Conservation (phyloP, 1,140 invertebrate species). For the Tribolium madens region DNA sequence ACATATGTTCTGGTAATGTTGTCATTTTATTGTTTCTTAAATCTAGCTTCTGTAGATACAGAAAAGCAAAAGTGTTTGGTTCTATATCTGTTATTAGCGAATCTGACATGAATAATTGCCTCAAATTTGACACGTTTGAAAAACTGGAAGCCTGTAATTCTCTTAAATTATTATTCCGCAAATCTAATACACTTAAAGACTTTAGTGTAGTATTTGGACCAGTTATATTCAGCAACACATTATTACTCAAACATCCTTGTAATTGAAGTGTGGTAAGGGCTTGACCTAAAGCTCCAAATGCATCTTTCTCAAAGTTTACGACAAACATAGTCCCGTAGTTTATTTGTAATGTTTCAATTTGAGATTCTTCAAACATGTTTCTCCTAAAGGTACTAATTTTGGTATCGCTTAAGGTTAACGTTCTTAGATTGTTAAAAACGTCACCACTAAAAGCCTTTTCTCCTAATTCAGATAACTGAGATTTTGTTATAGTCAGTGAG, state of each 20-base stretch:
- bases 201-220: not conserved
- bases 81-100: not conserved
- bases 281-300: not conserved
- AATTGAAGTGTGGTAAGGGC: conserved; percentile 11
- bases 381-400: not conserved
- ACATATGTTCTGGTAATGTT: conserved; percentile 39
- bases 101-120: not conserved
- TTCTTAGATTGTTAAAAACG: conserved; percentile 15
- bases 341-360: not conserved
- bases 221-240: conserved; percentile 20
- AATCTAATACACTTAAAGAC: conserved; percentile 2
- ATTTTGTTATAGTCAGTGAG: conserved; percentile 14
- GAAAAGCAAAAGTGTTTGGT: not conserved
- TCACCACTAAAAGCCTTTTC: conserved; percentile 16
- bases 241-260: not conserved
- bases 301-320: conserved; percentile 4
- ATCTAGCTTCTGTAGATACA: not conserved
- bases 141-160: not conserved
- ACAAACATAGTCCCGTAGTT: not conserved
- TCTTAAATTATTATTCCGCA: not conserved
- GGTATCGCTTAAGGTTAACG: conserved; percentile 18
- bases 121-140: not conserved
- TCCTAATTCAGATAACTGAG: conserved; percentile 9
- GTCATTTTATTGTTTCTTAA: conserved; percentile 16
- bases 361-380: conserved; percentile 2